phyloP scores from a whole-genome alignment of 2,113 vertebrate species.

The Lepus americanus region DNA sequence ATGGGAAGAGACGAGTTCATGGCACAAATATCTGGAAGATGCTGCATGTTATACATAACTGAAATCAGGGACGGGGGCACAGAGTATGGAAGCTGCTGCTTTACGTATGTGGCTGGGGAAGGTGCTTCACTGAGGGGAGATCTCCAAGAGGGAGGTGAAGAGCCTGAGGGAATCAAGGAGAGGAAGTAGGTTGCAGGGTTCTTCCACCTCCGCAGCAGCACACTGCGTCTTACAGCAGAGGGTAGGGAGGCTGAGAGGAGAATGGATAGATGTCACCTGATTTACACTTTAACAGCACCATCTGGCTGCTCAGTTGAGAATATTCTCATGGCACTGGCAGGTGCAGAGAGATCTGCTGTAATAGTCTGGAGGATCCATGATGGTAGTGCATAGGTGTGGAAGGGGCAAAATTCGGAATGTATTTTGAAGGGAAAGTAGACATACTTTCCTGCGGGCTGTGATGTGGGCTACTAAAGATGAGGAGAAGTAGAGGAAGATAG shows the following conservation, averaged over 20 bases:
- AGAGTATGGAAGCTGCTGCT: background rate
- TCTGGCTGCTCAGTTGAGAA: background rate
- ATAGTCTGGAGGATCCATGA: too few species aligned
- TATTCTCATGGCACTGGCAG: background rate
- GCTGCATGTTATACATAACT: background rate
- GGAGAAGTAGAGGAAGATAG: too few species aligned
- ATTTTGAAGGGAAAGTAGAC: background rate
- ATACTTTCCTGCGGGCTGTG: background rate
- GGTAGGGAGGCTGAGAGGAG: background rate
- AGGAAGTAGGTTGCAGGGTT: background rate
- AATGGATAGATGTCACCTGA: background rate
- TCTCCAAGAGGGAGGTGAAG: background rate
- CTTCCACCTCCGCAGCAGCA: background rate
- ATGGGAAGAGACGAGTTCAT: background rate
- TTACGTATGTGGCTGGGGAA: background rate
- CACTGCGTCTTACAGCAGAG: rapidly evolving
- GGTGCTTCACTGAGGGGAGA: background rate
- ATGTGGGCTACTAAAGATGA: background rate
- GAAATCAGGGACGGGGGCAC: background rate
- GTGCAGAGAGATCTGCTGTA: background rate
- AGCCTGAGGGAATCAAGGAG: background rate
- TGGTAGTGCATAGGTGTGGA: rapidly evolving
- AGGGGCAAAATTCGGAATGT: background rate
- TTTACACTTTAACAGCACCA: background rate
- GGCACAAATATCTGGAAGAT: background rate